Evolutionary conservation across 2,113 vertebrate species (phyloP), one percentile per base, ranked within the genome.

Genomic region (Lasiurus borealis): DNA sequence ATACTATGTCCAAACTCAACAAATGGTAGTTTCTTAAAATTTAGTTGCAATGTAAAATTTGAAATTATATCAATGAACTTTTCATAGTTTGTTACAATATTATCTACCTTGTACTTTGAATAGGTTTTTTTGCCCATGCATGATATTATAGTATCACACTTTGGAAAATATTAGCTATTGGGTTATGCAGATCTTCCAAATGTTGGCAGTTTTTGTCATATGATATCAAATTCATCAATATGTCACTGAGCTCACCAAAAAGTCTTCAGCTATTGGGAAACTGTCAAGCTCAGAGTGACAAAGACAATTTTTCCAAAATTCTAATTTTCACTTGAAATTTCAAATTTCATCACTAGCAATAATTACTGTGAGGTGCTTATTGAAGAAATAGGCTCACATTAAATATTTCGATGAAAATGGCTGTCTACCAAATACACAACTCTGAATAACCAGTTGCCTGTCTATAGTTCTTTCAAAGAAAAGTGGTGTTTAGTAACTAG

Each of bases 301-400:
- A 92, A 81, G 48, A 92, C 9, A 40, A 54, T 10, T 76, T 92
- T 90, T 92, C 48, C 44, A 73, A 94, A 92, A 76, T 71, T 86
- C n/a, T 64, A 62, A n/a, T 82, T 88, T 66, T 86, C 46, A 86
- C 6, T n/a, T 77, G 44, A 81, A 81, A n/a, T 31, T 34, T 89
- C 31, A 52, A 78, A 64, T 92, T 75, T 34, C 29, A 85, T 85
- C 15, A 62, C 44, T 90, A 27, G 18, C 4, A 34, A 81, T 31
- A 93, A 81, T 36, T 85, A 7, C 14, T 31, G 2, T 76, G n/a
- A 76, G 4, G 34, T 82, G 3, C 52, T 59, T 36, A 85, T 62
- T 52, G 8, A 71, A 78, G 52, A 92, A 92, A 90, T 36, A 86
- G 10, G 14, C 29, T 89, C 13, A 85, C 12, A 76, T 91, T n/a